A percentile compares a stretch with the other conserved stretches of the same genome.
Evolutionary conservation across 2,888 invertebrate genomes (phyloP).

Genomic region (Copidosoma aretas): DNA sequence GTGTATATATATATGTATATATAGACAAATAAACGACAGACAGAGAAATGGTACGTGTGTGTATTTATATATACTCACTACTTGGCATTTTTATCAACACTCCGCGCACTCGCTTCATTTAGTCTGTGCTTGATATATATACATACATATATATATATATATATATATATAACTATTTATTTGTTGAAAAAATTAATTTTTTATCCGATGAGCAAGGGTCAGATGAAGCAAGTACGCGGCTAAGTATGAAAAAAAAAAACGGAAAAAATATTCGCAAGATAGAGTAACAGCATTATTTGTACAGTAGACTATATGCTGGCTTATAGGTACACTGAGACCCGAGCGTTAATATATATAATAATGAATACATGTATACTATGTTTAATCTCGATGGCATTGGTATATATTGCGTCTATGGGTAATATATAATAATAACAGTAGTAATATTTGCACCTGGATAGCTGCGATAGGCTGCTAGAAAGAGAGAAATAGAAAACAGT

Average conservation of each 20-base stretch:
- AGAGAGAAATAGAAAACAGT: constrained; percentile 62
- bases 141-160: no score
- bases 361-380: constrained; percentile 19
- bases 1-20: constrained; percentile 38
- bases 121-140: constrained; percentile 38
- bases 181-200: no score
- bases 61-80: constrained; percentile 46
- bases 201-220: not conserved
- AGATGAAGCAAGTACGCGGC: constrained; percentile 45
- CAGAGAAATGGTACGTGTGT: constrained; percentile 7
- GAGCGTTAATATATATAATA: constrained; percentile 8
- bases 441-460: constrained; percentile 63
- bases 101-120: constrained; percentile 47
- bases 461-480: constrained; percentile 64
- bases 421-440: no score
- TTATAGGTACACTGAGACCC: no score
- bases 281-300: constrained; percentile 39
- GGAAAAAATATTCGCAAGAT: constrained; percentile 6
- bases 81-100: constrained; percentile 51
- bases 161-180: no score
- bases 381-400: constrained; percentile 56
- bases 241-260: not conserved
- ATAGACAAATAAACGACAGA: constrained; percentile 32
- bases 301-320: constrained; percentile 40
- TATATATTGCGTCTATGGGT: constrained; percentile 57